phyloP scores from a whole-genome alignment of 2,113 vertebrate genomes.

The Phyllostomus discolor region DNA sequence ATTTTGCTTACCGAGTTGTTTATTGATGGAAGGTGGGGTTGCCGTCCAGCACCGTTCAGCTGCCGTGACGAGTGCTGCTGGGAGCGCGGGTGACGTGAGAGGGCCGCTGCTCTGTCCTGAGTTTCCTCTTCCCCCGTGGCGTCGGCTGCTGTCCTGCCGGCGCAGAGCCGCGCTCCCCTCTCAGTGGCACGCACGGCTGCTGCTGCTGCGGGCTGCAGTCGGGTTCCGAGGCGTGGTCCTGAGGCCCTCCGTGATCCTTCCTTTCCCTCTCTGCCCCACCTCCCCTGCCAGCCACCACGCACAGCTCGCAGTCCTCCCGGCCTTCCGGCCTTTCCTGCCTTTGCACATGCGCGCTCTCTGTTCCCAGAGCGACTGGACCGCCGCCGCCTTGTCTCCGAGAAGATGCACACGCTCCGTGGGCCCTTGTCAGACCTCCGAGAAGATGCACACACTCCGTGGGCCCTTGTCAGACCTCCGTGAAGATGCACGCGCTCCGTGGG shows the following conservation, averaged over 20 bases:
- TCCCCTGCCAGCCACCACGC: not conserved
- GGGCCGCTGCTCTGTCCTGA: not conserved
- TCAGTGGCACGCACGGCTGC: fast-evolving
- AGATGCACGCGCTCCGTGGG: no score
- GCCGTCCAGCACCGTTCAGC: not conserved
- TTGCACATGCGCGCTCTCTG: no score
- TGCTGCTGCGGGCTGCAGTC: not conserved
- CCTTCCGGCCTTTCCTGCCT: not conserved
- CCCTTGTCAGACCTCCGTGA: no score
- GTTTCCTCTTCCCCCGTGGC: no score
- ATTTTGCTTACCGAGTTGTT: no score
- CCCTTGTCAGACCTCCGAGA: not conserved
- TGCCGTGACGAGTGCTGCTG: not conserved
- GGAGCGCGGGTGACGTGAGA: not conserved
- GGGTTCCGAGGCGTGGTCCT: fast-evolving
- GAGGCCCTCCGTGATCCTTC: not conserved
- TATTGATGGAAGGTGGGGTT: no score
- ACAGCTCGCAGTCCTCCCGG: not conserved
- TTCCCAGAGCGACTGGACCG: not conserved
- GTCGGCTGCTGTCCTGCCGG: fast-evolving
- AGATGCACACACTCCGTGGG: no score
- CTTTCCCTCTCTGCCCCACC: not conserved
- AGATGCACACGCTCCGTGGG: fast-evolving
- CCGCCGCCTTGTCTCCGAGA: not conserved
- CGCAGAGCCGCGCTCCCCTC: fast-evolving